Percentiles rank a stretch among this genome's conserved stretches.
Conservation (phyloP, 2,113 vertebrate genomes). For the Nerophis lumbriciformis region DNA sequence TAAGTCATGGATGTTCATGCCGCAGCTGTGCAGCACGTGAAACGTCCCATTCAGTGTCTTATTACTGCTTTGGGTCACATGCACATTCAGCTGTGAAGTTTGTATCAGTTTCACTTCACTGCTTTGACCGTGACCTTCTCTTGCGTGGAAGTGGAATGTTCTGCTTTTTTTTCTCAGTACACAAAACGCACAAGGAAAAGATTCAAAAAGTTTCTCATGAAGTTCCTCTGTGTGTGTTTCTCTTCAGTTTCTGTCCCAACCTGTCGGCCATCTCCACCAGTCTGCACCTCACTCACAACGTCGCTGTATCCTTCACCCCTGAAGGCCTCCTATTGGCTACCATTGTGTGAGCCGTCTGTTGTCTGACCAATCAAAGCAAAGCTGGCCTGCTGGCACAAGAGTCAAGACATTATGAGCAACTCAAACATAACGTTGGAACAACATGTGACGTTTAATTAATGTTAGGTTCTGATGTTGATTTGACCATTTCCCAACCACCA, state of each 20-base stretch:
- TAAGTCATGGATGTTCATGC: conserved; percentile 33
- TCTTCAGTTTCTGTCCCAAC: conserved; percentile 90
- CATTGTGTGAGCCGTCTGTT: neutral
- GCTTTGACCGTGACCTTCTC: conserved; percentile 19
- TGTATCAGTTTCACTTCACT: conserved; percentile 22
- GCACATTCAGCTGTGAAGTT: conserved; percentile 22
- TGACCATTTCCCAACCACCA: no score
- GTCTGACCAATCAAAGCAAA: neutral
- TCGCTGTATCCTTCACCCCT: conserved; percentile 88
- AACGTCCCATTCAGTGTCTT: neutral
- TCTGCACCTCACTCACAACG: conserved; percentile 88
- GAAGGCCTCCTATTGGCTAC: neutral
- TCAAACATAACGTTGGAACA: no score
- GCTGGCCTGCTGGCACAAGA: neutral
- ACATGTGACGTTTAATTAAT: no score
- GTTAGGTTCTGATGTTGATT: no score
- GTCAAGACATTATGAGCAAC: no score
- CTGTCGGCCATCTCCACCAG: conserved; percentile 85
- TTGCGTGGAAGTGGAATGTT: conserved; percentile 21
- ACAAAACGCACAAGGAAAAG: neutral
- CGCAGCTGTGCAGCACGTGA: neutral
- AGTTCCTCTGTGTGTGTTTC: conserved; percentile 6
- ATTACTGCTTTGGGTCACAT: conserved; percentile 15
- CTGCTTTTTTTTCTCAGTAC: conserved; percentile 6
- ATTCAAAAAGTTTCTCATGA: no score